These are phyloP conservation scores for Sebastes cheni DNA, from an alignment of 2,797 vertebrate genomes.

Conservation along the genomic window DNA sequence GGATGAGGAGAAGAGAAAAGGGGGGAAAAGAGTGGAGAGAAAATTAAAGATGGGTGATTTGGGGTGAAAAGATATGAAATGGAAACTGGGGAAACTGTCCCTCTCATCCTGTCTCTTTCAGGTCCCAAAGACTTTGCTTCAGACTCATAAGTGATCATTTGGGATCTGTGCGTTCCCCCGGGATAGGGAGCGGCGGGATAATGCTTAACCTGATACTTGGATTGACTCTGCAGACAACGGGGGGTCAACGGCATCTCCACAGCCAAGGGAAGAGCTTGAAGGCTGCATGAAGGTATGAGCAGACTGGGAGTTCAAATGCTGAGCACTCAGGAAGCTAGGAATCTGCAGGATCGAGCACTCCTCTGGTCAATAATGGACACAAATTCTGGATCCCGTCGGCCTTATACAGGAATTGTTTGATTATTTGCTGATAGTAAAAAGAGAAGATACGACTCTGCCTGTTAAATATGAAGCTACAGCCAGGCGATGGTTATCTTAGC, in stretches of 20 bases:
- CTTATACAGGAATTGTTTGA: neutral
- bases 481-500: neutral
- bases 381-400: neutral
- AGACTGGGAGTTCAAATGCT: conserved; percentile 18
- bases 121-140: conserved; percentile 21
- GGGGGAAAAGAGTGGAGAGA: conserved; percentile 10
- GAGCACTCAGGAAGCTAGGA: conserved; percentile 39
- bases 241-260: neutral
- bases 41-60: conserved; percentile 31
- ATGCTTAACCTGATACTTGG: conserved; percentile 47
- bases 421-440: neutral
- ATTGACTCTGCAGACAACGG: conserved; percentile 25
- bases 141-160: conserved; percentile 50
- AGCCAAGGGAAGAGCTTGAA: conserved; percentile 14
- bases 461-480: neutral
- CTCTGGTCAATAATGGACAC: neutral
- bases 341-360: conserved; percentile 45
- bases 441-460: neutral
- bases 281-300: conserved; percentile 15
- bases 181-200: conserved; percentile 50
- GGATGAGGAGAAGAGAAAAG: conserved; percentile 49
- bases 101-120: conserved; percentile 35
- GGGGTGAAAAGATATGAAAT: conserved; percentile 42
- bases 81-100: conserved; percentile 1
- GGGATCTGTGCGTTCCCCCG: conserved; percentile 30